phyloP scores from a whole-genome alignment of 2,113 vertebrate species.

The Oryctolagus cuniculus region mOryCun1.1 NC_091444.1:52975501-52976000 shows the following conservation, averaged over 20 bases:
- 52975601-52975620: background rate
- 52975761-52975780: background rate
- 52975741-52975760: background rate
- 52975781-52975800: background rate
- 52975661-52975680: background rate
- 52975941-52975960: background rate
- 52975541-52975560: no score
- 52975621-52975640: background rate
- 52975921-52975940: background rate
- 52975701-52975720: background rate
- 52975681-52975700: no score
- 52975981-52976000: background rate
- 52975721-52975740: background rate
- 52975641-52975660: background rate
- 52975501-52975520: no score
- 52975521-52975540: no score
- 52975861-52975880: constrained; percentile 3
- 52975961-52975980: background rate
- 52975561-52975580: no score
- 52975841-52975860: background rate
- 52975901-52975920: background rate
- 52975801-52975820: background rate
- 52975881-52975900: background rate
- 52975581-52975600: background rate
- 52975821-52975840: background rate